These are phyloP conservation scores for Corythaeola cristata DNA, from an alignment of 2,113 vertebrate genomes.

Conservation along the genomic window DNA sequence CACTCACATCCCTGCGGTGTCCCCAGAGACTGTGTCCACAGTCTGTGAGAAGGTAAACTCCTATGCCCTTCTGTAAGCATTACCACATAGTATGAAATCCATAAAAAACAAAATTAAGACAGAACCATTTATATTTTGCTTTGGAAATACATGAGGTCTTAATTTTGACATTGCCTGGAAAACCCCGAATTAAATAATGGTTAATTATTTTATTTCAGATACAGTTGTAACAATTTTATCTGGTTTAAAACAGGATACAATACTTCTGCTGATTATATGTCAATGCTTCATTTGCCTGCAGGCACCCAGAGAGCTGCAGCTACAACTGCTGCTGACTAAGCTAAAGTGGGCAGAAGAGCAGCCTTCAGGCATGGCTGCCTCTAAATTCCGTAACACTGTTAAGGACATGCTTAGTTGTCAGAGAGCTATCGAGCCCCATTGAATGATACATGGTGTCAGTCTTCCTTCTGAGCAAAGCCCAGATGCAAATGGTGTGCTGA, in stretches of 20 bases:
- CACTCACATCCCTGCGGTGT: background rate
- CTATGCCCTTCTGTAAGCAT: background rate
- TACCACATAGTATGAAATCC: background rate
- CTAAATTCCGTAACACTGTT: constrained; percentile 27
- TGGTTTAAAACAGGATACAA: background rate
- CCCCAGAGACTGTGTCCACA: background rate
- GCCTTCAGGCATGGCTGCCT: constrained; percentile 35
- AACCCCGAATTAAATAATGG: background rate
- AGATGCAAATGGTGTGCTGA: background rate
- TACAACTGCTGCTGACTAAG: constrained; percentile 41
- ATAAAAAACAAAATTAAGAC: background rate
- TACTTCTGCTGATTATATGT: background rate
- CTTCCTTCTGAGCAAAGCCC: constrained; percentile 19
- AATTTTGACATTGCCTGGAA: background rate
- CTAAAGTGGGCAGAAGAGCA: background rate
- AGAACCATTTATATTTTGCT: background rate
- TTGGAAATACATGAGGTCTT: background rate
- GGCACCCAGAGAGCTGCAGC: background rate
- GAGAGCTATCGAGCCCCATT: constrained; percentile 22
- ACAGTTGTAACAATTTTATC: background rate
- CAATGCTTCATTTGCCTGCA: background rate
- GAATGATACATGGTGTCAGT: constrained; percentile 30
- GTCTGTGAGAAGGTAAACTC: background rate
- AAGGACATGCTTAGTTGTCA: constrained; percentile 44
- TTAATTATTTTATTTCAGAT: background rate